Evolutionary conservation across 1,140 invertebrate species (phyloP).

Genomic region (Ostrea edulis): DNA sequence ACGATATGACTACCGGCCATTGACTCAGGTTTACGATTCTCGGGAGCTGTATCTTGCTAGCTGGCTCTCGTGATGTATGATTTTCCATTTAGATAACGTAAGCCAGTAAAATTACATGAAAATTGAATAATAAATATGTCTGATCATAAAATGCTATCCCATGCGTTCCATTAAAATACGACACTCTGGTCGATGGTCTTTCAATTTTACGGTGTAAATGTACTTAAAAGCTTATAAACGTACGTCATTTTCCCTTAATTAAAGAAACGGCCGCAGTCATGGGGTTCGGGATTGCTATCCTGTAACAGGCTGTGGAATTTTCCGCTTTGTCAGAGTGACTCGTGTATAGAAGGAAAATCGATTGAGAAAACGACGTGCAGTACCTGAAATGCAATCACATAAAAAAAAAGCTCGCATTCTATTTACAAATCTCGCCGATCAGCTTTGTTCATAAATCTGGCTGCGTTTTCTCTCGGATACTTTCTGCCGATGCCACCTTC

Average conservation of each 20-base stretch:
- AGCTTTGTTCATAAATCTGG: not conserved
- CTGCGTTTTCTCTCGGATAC: not conserved
- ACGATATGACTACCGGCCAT: not conserved
- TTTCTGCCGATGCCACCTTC: not conserved
- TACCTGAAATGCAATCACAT: not conserved
- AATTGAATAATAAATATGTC: constrained; percentile 34
- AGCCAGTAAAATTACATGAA: constrained; percentile 8
- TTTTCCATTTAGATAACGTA: constrained; percentile 14
- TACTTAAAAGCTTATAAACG: constrained; percentile 2
- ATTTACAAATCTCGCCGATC: not conserved
- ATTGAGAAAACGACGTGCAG: not conserved
- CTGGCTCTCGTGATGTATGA: not conserved
- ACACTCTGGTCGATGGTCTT: not conserved
- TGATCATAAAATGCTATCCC: constrained; percentile 10
- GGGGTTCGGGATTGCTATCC: not conserved
- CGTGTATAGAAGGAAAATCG: not conserved
- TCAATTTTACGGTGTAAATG: not conserved
- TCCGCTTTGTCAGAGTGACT: constrained; percentile 5
- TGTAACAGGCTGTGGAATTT: not conserved
- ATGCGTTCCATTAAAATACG: not conserved
- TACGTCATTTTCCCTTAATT: not conserved
- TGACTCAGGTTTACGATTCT: not conserved
- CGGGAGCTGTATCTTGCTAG: constrained; percentile 9
- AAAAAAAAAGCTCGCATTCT: not conserved
- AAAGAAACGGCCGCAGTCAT: not conserved